Conservation (phyloP, 2,888 invertebrate species). For the Drosophila nigricruria region DNA sequence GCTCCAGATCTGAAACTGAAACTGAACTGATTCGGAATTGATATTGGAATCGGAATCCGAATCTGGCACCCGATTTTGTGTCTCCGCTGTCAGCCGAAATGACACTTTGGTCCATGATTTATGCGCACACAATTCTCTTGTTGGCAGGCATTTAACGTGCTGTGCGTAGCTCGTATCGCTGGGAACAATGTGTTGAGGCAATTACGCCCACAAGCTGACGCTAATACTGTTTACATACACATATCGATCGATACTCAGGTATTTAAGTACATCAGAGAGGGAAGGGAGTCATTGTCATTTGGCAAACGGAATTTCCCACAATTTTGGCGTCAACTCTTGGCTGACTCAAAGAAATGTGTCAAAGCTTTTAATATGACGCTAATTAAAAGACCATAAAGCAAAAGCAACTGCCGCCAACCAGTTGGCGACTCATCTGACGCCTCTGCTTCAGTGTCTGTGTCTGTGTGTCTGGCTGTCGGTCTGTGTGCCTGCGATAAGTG, state of each 20-base stretch:
- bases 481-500: constrained; percentile 48
- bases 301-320: constrained; percentile 68
- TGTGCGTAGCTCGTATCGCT: constrained; percentile 31
- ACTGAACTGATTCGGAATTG: constrained; percentile 38
- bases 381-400: constrained; percentile 73
- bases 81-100: constrained; percentile 62
- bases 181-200: constrained; percentile 70
- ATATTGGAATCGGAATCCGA: constrained; percentile 58
- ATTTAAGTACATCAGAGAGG: constrained; percentile 8
- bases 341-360: constrained; percentile 52
- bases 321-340: constrained; percentile 30
- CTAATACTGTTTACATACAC: constrained; percentile 28
- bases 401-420: constrained; percentile 53
- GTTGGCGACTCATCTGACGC: constrained; percentile 60
- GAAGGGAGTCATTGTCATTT: constrained; percentile 41
- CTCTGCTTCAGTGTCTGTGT: constrained; percentile 3
- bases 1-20: constrained; percentile 59
- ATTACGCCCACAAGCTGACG: constrained; percentile 69
- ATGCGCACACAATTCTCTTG: constrained; percentile 60
- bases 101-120: constrained; percentile 73
- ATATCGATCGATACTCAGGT: neutral
- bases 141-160: constrained; percentile 69
- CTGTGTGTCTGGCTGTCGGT: constrained; percentile 14
- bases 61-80: constrained; percentile 71
- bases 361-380: constrained; percentile 57